Evolutionary conservation across 2,797 vertebrate species (phyloP).

Genomic region (Myotis findleyi): DNA sequence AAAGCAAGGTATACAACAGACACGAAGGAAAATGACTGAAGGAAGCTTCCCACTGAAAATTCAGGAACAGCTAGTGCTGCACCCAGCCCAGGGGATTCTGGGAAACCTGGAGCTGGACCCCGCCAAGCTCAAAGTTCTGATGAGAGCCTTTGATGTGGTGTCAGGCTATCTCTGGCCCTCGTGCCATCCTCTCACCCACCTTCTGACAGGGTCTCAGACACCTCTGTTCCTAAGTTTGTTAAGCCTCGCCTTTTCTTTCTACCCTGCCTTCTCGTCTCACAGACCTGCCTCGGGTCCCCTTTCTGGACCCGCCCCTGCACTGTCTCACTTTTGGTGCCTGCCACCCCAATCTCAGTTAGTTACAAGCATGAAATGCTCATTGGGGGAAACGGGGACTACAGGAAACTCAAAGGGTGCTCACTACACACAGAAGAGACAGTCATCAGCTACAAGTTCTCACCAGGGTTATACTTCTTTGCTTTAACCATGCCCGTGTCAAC

Average conservation of each 20-base stretch:
- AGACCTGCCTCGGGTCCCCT: not conserved
- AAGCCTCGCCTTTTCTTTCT: not conserved
- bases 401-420: not conserved
- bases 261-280: not conserved
- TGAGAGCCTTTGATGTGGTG: not conserved
- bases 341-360: not conserved
- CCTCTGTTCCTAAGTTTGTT: not conserved
- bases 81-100: not conserved
- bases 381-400: not conserved
- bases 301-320: not conserved
- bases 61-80: not conserved
- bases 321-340: not conserved
- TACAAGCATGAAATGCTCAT: not conserved
- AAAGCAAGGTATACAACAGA: not conserved
- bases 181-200: not conserved
- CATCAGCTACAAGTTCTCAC: slow-evolving; percentile 86
- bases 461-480: slow-evolving; percentile 97
- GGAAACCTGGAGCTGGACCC: not conserved
- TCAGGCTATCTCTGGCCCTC: not conserved
- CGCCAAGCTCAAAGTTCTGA: not conserved
- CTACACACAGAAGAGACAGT: slow-evolving; percentile 30
- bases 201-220: not conserved
- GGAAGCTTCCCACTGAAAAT: not conserved
- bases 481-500: slow-evolving; percentile 99
- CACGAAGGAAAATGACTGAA: not conserved